phyloP scores from a whole-genome alignment of 2,113 vertebrate species.

The Corythornis vintsioides region DNA sequence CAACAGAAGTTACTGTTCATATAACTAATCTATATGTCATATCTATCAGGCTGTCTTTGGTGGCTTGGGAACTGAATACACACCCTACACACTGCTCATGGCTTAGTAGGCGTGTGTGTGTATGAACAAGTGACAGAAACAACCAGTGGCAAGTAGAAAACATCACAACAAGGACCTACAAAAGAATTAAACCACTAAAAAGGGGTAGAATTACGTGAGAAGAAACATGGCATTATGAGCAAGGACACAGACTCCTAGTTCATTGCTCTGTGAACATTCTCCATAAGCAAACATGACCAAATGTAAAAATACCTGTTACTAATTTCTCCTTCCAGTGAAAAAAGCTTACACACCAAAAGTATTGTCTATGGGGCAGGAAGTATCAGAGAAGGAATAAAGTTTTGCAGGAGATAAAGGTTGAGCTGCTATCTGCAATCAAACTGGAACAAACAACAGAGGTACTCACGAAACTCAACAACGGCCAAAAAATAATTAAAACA shows the following conservation, averaged over 20 bases:
- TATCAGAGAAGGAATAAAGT: neutral
- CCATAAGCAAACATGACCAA: neutral
- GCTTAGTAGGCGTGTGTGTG: neutral
- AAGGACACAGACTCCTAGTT: neutral
- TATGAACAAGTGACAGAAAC: neutral
- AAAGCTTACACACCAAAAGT: neutral
- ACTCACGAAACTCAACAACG: neutral
- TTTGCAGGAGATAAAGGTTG: neutral
- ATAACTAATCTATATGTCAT: neutral
- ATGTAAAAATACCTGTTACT: neutral
- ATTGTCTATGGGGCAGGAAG: neutral
- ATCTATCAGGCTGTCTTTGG: neutral
- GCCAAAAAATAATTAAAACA: constrained; percentile 65
- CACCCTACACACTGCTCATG: neutral
- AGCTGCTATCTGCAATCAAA: constrained; percentile 37
- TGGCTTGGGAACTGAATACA: neutral
- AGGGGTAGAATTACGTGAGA: neutral
- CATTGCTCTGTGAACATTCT: neutral
- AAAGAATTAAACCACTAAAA: neutral
- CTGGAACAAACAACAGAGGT: constrained; percentile 40
- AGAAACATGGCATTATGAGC: neutral
- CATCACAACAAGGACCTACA: neutral
- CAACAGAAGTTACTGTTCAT: neutral
- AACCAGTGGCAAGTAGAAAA: neutral
- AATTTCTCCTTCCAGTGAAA: neutral